Evolutionary conservation across 2,113 vertebrate genomes (phyloP).

Genomic region (Speoplatyrhinus poulsoni): DNA sequence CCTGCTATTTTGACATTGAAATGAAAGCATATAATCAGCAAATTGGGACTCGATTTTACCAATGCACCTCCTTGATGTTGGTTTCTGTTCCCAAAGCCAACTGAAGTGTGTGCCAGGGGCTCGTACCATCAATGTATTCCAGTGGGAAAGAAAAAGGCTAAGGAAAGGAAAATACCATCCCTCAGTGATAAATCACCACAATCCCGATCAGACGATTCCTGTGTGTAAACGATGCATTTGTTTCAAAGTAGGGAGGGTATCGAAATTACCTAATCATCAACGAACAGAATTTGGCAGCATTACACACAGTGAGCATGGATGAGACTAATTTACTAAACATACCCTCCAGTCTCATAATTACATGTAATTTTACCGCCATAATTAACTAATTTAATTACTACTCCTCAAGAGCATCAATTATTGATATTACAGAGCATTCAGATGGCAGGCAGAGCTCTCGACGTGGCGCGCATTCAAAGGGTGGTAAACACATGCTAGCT

Average conservation of each 20-base stretch:
- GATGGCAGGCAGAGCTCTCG: conserved; percentile 90
- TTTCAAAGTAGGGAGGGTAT: conserved; percentile 90
- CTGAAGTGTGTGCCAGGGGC: too few relatives aligned
- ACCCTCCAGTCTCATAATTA: conserved; percentile 99
- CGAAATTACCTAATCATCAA: conserved; percentile 99
- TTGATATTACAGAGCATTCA: conserved; percentile 99
- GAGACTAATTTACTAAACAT: conserved; percentile 99
- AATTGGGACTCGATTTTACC: neutral
- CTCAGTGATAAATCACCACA: conserved; percentile 44
- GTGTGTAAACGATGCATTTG: conserved; percentile 92
- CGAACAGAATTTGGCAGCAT: conserved; percentile 99
- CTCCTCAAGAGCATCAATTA: conserved; percentile 99
- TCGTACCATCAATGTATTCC: neutral
- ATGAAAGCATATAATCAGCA: neutral
- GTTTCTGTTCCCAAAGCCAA: too few relatives aligned
- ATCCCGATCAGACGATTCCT: conserved; percentile 82
- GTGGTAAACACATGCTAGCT: conserved; percentile 89
- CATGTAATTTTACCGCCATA: conserved; percentile 99
- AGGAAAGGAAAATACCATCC: conserved; percentile 33
- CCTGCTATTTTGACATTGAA: neutral
- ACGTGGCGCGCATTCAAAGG: conserved; percentile 94
- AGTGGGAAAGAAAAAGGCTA: neutral
- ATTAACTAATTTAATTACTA: conserved; percentile 99
- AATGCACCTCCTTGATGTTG: too few relatives aligned
- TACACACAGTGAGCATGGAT: conserved; percentile 98